These are phyloP conservation scores for Dipodomys stephensi DNA, from an alignment of 2,113 vertebrate genomes.

Conservation along the genomic window DNA sequence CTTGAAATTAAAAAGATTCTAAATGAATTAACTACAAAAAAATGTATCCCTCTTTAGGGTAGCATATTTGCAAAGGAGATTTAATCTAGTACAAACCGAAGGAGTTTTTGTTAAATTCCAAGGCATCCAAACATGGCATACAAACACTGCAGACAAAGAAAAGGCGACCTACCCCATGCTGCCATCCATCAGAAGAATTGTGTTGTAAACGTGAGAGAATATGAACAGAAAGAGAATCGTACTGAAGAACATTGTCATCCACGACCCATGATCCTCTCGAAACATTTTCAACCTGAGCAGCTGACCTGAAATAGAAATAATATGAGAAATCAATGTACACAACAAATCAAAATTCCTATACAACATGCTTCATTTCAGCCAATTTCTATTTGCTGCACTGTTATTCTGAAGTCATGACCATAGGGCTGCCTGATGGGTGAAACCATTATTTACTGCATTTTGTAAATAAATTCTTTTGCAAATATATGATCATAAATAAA, in stretches of 20 bases:
- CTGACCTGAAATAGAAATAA: slow-evolving; percentile 89
- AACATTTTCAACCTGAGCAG: slow-evolving; percentile 98
- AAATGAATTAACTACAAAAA: neutral
- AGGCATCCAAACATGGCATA: slow-evolving; percentile 33
- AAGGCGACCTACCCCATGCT: slow-evolving; percentile 93
- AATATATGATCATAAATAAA: neutral
- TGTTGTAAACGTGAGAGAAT: slow-evolving; percentile 99
- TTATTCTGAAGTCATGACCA: neutral
- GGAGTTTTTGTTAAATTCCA: neutral
- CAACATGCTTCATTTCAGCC: neutral
- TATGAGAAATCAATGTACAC: slow-evolving; percentile 8
- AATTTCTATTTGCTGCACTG: neutral
- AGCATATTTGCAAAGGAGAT: neutral
- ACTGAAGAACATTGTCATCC: slow-evolving; percentile 99
- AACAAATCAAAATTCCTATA: slow-evolving; percentile 38
- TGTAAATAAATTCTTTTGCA: neutral
- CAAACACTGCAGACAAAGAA: slow-evolving; percentile 61
- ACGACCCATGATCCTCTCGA: slow-evolving; percentile 97
- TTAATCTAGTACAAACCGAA: neutral
- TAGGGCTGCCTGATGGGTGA: neutral
- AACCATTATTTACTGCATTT: neutral
- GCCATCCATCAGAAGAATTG: slow-evolving; percentile 94
- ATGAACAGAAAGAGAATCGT: slow-evolving; percentile 98
- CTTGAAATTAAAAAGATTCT: neutral
- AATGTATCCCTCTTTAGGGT: neutral